Base-by-base conservation (phyloP, 2,113 vertebrate species). In the Heterotis niloticus region DNA sequence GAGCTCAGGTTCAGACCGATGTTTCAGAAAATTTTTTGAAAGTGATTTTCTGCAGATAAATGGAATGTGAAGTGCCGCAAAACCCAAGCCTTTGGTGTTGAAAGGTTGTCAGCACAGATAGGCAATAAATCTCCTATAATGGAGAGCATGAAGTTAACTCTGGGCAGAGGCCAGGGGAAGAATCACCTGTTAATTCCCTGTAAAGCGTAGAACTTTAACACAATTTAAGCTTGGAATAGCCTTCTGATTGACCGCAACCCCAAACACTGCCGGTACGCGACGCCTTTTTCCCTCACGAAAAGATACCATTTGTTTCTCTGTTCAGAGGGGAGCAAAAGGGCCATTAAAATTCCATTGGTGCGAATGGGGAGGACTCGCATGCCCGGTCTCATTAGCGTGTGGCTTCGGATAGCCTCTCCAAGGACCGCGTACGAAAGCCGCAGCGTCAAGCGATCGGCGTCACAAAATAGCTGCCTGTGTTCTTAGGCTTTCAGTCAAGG, bases 221-320 rank as follows among this genome's bases (percentile, higher is more conserved):
- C 34, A 29, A 62, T 28, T 62, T 75, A 26, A n/a, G 26, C 3
- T 17, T 28, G 20, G 59, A 75, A 75, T 75, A 56, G 62, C 26
- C 26, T 75, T 60, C 5, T 34, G 54, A 75, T 75, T 75, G 34
- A 75, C 34, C 57, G 18, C 62, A 20, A 60, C 59, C 59, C 26
- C 56, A 75, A 44, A 56, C 20, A 26, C 26, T 62, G n/a, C 20
- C 59, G 62, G 34, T 18, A 74, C n/a, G 57, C 16, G 24, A 79
- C 79, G 79, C 54, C 2, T 64, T 57, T 34, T 29, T 34, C 16
- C 54, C 62, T 13, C 1, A 7, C 20, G 64, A 71, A 70, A 80
- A 76, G 60, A 59, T 70, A 29, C 76, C 82, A 82, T 64, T 75
- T 64, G 62, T 75, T 44, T 75, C 20, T 64, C 26, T 20, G 57